These are phyloP conservation scores for Noctilio leporinus DNA, from an alignment of 2,113 vertebrate species.

Conservation along the genomic window DNA sequence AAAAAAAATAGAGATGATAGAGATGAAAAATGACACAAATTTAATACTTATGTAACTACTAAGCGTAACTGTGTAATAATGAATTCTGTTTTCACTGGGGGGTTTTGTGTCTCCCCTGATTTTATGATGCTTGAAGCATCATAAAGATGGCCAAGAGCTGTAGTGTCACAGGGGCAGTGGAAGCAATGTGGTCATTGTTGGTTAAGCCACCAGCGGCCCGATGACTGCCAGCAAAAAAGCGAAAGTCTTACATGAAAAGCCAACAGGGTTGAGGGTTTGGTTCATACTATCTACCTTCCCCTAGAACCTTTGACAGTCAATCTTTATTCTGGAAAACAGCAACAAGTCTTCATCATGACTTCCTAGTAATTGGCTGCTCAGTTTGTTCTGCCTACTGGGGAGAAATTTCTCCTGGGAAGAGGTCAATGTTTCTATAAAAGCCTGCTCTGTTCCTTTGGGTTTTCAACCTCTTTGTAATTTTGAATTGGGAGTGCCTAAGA, in stretches of 20 bases:
- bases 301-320: background rate
- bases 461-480: slow-evolving; percentile 20
- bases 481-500: background rate
- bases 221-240: slow-evolving; percentile 77
- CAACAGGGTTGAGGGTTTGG: background rate
- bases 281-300: background rate
- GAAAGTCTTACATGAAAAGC: slow-evolving; percentile 67
- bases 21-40: background rate
- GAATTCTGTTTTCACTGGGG: background rate
- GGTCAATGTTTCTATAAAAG: background rate
- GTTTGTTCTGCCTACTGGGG: background rate
- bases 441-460: background rate
- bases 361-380: background rate
- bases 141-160: background rate
- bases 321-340: background rate
- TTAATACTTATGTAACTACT: background rate
- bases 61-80: background rate
- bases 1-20: background rate
- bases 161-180: background rate
- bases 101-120: background rate
- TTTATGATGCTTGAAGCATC: background rate
- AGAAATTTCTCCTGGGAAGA: background rate
- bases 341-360: background rate
- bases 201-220: slow-evolving; percentile 81
- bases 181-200: background rate